Evolutionary conservation across 2,113 vertebrate species (phyloP).

Genomic region (Lepidothrix coronata): DNA sequence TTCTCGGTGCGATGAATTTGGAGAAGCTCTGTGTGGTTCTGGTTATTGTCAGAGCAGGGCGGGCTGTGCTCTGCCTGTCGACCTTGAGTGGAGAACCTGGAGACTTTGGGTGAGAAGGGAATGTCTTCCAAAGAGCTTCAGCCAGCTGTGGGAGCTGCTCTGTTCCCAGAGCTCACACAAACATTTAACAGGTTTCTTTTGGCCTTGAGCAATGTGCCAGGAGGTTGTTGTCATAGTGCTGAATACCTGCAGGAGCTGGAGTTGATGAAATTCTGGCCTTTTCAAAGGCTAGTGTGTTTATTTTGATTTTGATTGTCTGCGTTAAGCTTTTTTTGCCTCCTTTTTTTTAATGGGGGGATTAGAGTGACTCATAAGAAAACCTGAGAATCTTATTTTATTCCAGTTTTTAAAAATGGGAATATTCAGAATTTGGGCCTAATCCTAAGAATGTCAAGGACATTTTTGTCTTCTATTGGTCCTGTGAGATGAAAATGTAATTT

Average conservation of each 20-base stretch:
- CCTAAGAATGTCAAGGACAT: neutral
- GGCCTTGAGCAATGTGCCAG: neutral
- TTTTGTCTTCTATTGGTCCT: neutral
- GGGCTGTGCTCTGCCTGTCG: neutral
- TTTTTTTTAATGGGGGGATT: neutral
- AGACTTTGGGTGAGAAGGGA: neutral
- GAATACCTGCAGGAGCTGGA: neutral
- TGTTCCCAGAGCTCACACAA: rapidly evolving
- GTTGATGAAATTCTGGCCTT: neutral
- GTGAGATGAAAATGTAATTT: neutral
- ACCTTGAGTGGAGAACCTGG: neutral
- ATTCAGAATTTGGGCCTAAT: neutral
- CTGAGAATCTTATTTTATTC: neutral
- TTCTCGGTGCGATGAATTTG: neutral
- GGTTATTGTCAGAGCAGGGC: neutral
- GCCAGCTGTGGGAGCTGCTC: neutral
- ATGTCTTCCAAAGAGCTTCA: neutral
- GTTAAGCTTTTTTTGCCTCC: neutral
- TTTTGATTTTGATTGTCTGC: neutral
- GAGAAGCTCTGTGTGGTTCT: neutral
- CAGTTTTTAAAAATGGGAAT: neutral
- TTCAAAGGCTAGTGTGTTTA: neutral
- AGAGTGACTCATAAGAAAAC: neutral
- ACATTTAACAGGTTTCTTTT: neutral
- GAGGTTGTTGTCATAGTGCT: neutral